Percentiles rank a stretch among this genome's conserved stretches.
phyloP scores from a whole-genome alignment of 1,140 invertebrate genomes.

The Drosophila repletoides region DNA sequence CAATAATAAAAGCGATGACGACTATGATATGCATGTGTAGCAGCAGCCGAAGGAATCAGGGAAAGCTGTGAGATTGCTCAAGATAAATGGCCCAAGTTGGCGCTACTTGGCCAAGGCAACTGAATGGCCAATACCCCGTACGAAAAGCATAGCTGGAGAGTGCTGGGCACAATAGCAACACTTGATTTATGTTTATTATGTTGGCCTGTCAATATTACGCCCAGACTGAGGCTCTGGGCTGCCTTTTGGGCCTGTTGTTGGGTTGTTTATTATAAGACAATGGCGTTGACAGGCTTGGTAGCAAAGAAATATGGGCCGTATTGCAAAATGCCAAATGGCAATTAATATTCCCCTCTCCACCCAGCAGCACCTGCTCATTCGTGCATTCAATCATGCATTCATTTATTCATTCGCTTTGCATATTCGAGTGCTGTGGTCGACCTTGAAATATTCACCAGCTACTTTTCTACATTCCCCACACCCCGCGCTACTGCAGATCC shows the following conservation, averaged over 20 bases:
- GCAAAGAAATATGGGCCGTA: conserved; percentile 38
- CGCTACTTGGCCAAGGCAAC: conserved; percentile 5
- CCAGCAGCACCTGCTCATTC: conserved; percentile 7
- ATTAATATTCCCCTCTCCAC: conserved; percentile 21
- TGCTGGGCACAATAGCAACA: conserved; percentile 52
- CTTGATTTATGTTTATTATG: conserved; percentile 79
- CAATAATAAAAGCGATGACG: conserved; percentile 39
- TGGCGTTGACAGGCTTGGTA: conserved; percentile 58
- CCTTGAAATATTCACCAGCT: conserved; percentile 47
- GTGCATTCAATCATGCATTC: conserved; percentile 56
- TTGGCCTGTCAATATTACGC: conserved; percentile 62
- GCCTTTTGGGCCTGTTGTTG: not conserved
- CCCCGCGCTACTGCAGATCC: conserved; percentile 7
- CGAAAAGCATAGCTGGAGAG: not conserved
- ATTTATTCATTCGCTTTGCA: conserved; percentile 40
- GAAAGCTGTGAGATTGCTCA: conserved; percentile 25
- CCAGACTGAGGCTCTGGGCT: not conserved
- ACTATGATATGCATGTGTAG: conserved; percentile 43
- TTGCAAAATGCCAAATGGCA: conserved; percentile 33
- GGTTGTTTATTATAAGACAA: conserved; percentile 68
- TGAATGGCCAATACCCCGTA: not conserved
- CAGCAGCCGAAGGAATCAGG: not conserved
- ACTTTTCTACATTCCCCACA: not conserved
- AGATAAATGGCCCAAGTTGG: conserved; percentile 35
- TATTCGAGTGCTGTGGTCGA: conserved; percentile 45